These are phyloP conservation scores for Spizaetus ornatus DNA, from an alignment of 2,113 vertebrate species.

Conservation along the genomic window DNA sequence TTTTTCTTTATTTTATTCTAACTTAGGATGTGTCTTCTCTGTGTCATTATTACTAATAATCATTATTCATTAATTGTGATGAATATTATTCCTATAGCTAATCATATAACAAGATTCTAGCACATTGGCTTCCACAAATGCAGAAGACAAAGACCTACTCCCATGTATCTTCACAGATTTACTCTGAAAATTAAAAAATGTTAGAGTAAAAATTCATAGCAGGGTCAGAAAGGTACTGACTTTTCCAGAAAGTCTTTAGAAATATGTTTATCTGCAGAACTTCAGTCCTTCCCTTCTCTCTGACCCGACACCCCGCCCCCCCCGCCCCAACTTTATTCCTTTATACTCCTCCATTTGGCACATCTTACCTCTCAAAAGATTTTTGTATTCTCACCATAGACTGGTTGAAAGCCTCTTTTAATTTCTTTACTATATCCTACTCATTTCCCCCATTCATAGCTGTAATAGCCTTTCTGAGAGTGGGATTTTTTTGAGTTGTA, in stretches of 20 bases:
- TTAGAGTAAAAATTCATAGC: background rate
- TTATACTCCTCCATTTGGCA: background rate
- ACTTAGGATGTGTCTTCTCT: background rate
- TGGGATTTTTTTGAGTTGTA: background rate
- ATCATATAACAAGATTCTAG: background rate
- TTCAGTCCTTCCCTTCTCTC: rapidly evolving
- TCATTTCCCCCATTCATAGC: background rate
- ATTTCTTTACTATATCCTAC: background rate
- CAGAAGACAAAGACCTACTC: background rate
- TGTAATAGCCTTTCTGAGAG: background rate
- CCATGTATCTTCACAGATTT: background rate
- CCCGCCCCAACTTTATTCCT: rapidly evolving
- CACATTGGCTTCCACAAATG: rapidly evolving
- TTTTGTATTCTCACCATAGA: background rate
- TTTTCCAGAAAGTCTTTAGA: background rate
- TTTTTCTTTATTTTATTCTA: background rate
- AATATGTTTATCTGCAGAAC: background rate
- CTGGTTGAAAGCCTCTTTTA: background rate
- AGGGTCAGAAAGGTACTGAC: background rate
- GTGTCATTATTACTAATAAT: background rate
- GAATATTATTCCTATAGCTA: background rate
- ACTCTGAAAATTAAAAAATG: background rate
- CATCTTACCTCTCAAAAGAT: background rate
- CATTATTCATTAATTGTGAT: background rate
- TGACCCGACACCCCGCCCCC: too few relatives aligned